These are phyloP conservation scores for Centropus unirufus DNA, from an alignment of 2,113 vertebrate species.

Conservation along the genomic window DNA sequence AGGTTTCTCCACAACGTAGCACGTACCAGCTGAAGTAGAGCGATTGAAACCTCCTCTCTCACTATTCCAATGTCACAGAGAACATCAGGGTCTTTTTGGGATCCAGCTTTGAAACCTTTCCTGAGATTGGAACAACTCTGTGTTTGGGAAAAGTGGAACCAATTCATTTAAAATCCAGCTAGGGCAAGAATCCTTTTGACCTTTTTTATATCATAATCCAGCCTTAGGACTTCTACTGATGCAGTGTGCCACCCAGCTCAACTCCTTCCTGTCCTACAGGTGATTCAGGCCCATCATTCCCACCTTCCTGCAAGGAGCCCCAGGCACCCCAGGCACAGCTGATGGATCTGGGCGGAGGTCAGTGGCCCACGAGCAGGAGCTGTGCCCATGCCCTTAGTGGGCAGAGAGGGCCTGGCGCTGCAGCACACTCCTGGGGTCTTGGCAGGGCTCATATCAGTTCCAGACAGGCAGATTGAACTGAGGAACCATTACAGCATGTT, in stretches of 20 bases:
- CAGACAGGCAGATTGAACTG: neutral
- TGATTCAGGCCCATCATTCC: neutral
- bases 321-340: neutral
- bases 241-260: neutral
- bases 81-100: neutral
- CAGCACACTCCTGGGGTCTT: neutral
- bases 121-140: neutral
- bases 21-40: neutral
- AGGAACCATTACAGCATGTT: neutral
- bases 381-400: fast-evolving
- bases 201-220: neutral
- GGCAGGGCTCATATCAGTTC: neutral
- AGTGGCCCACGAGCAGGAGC: neutral
- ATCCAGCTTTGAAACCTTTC: neutral
- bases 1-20: neutral
- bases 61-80: neutral
- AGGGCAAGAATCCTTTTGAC: neutral
- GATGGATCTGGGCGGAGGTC: neutral
- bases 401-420: neutral
- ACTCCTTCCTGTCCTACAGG: neutral
- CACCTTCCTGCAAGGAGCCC: neutral
- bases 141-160: neutral
- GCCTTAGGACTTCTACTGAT: neutral
- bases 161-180: neutral
- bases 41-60: neutral